Conservation (phyloP, 2,888 invertebrate genomes). For the Lasioglossum malachurum region DNA sequence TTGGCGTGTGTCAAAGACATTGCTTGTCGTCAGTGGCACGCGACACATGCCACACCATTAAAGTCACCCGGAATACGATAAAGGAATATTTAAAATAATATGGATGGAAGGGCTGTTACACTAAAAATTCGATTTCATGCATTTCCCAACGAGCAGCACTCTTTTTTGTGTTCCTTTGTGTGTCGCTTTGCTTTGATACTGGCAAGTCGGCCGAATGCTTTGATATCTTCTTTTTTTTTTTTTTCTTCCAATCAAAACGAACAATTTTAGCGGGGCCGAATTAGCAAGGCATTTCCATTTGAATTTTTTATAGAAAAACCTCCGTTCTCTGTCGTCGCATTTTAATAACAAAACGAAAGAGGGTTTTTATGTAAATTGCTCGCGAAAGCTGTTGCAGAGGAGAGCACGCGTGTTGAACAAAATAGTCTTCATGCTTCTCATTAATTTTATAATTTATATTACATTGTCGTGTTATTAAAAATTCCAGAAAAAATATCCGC, state of each 20-base stretch:
- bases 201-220: background rate
- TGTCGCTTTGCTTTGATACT: background rate
- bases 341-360: background rate
- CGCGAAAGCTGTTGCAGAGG: background rate
- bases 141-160: background rate
- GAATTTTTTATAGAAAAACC: background rate
- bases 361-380: background rate
- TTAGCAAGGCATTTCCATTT: background rate
- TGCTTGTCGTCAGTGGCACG: constrained; percentile 25
- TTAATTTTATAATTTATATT: background rate
- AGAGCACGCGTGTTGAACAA: background rate
- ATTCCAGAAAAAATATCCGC: background rate
- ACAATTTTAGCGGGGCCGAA: background rate
- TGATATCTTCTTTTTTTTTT: background rate
- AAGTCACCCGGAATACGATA: constrained; percentile 42
- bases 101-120: background rate
- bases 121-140: constrained; percentile 8
- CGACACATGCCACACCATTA: constrained; percentile 28
- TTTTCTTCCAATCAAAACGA: background rate
- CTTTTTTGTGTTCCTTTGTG: background rate
- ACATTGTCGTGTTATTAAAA: background rate
- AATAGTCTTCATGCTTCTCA: background rate
- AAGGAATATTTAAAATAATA: constrained; percentile 31
- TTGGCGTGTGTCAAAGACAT: constrained; percentile 51
- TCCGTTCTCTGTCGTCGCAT: background rate